Evolutionary conservation across 2,888 invertebrate genomes (phyloP), one percentile per base, ranked within the genome.

Genomic region (Lasioglossum lativentre): DNA sequence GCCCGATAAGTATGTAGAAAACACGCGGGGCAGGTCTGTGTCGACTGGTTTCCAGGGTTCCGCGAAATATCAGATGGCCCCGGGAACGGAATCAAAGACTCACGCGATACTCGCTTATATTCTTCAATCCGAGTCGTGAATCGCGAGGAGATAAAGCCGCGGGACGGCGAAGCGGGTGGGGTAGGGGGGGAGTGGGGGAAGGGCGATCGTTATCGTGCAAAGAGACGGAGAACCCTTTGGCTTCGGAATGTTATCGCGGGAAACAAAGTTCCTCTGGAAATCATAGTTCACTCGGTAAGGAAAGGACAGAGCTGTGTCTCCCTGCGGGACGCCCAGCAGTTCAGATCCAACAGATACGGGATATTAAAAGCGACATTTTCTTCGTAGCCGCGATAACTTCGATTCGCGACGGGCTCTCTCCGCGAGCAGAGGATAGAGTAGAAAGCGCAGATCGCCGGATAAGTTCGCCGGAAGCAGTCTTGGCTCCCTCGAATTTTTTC

Each of bases 311-410:
- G 78, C 82, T 86, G 83, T 89, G 87, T 85, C 80, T 90, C 92
- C 87, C 92, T 90, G 88, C 91, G 91, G 92, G 92, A 91, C 85
- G 88, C 91, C 86, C 82, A 86, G 89, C 90, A 88, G 89, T 91
- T 90, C 90, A 88, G 92, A 92, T 92, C 86, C 74, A 77, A 76
- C 78, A 88, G 92, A 92, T 92, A 92, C 78, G 88, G 87, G 90
- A 91, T 92, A 91, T 91, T 91, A 92, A 92, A 91, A 91, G 89
- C 90, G 89, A 90, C 89, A 85, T 89, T 89, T 89, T 87, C 89
- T 87, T 90, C 88, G 76, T 80, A 75, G 72, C 47, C 66, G 83
- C 81, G 83, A 83, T 83, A 78, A 80, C 75, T 86, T 86, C 86
- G 86, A 86, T 86, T 73, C 47, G 86, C 86, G 34, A 78, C 75